A percentile compares a stretch with the other conserved stretches of the same genome.
phyloP scores from a whole-genome alignment of 2,888 invertebrate species.

The Pterostichus niger region DNA sequence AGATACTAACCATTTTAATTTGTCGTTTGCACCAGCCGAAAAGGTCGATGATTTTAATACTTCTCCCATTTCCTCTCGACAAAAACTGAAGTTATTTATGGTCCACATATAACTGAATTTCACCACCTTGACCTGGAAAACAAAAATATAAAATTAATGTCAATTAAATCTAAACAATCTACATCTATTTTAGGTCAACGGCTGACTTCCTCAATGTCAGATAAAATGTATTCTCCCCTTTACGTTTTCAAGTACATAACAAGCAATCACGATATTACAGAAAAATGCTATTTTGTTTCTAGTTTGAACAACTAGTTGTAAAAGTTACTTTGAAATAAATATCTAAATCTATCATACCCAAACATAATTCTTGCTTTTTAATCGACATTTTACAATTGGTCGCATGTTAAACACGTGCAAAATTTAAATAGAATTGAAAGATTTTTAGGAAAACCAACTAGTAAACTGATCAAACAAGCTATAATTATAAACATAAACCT shows the following conservation, averaged over 20 bases:
- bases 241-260: constrained; percentile 25
- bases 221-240: constrained; percentile 50
- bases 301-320: constrained; percentile 25
- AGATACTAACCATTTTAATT: constrained; percentile 94
- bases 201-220: constrained; percentile 57
- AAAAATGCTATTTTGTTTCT: constrained; percentile 25
- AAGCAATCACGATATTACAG: constrained; percentile 12
- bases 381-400: background rate
- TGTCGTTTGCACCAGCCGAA: constrained; percentile 99
- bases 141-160: constrained; percentile 58
- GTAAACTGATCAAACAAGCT: background rate
- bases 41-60: constrained; percentile 99
- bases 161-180: constrained; percentile 56
- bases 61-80: constrained; percentile 99
- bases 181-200: constrained; percentile 60
- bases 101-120: constrained; percentile 99
- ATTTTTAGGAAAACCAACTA: constrained; percentile 22
- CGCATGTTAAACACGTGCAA: constrained; percentile 7
- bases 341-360: constrained; percentile 22
- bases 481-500: background rate
- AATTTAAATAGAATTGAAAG: background rate
- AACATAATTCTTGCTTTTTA: constrained; percentile 8
- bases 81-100: constrained; percentile 99
- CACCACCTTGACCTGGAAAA: constrained; percentile 96
- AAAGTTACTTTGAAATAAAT: constrained; percentile 12